A percentile compares a stretch with the other conserved stretches of the same genome.
phyloP scores from a whole-genome alignment of 2,113 vertebrate species.

The Bucco capensis region DNA sequence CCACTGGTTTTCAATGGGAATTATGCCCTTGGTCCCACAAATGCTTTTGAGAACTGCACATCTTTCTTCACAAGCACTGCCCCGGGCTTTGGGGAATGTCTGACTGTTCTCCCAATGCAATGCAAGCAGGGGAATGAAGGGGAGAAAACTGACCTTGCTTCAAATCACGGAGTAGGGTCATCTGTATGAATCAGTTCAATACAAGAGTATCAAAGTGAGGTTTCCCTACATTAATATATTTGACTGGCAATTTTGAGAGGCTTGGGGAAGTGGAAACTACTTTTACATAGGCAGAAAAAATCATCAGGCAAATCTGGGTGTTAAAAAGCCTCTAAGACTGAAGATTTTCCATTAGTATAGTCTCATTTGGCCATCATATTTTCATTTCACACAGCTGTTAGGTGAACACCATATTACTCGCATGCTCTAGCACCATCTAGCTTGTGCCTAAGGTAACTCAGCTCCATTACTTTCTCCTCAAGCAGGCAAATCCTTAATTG shows the following conservation, averaged over 20 bases:
- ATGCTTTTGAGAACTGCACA: neutral
- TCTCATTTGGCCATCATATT: neutral
- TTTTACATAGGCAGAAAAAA: neutral
- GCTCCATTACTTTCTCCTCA: neutral
- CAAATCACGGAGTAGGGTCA: neutral
- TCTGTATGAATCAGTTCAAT: neutral
- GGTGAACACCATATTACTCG: neutral
- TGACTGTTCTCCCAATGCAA: neutral
- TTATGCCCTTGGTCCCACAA: neutral
- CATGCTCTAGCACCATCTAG: slow-evolving; percentile 61
- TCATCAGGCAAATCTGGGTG: neutral
- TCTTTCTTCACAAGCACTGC: neutral
- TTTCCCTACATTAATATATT: neutral
- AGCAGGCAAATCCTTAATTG: neutral
- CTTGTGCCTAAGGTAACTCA: neutral
- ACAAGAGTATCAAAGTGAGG: neutral
- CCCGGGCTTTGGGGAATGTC: neutral
- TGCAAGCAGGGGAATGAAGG: neutral
- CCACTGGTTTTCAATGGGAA: neutral
- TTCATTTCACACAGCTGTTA: neutral
- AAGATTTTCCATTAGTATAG: neutral
- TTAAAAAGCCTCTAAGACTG: neutral
- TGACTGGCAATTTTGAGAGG: neutral
- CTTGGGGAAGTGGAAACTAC: neutral
- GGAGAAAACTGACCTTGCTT: neutral